Evolutionary conservation across 2,888 invertebrate species (phyloP).

Genomic region (Limnephilus lunatus): DNA sequence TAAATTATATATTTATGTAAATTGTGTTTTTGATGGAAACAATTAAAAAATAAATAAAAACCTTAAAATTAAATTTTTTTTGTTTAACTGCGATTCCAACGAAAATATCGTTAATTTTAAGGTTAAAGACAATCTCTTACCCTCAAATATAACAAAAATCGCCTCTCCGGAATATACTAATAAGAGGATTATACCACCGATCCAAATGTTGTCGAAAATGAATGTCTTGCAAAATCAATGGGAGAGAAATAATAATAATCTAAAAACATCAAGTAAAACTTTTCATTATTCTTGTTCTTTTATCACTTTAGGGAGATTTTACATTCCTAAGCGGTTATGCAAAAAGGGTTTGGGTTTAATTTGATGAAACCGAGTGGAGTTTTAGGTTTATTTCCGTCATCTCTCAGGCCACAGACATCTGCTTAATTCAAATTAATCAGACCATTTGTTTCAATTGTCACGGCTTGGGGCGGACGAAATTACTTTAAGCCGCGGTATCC

Average conservation of each 20-base stretch:
- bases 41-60: no score
- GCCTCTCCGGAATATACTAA: no score
- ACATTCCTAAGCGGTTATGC: background rate
- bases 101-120: no score
- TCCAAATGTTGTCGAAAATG: background rate
- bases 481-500: slow-evolving; percentile 30
- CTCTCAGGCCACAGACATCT: slow-evolving; percentile 15
- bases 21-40: no score
- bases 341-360: background rate
- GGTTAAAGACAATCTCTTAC: no score
- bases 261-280: no score
- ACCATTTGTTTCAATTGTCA: slow-evolving; percentile 47
- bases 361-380: background rate
- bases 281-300: no score
- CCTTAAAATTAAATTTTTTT: no score
- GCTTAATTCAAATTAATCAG: slow-evolving; percentile 44
- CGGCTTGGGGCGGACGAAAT: slow-evolving; percentile 25
- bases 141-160: no score
- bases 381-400: background rate
- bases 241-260: background rate
- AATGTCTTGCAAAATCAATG: background rate
- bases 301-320: no score
- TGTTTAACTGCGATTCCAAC: no score
- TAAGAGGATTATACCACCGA: background rate
- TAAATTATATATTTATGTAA: no score